These are phyloP conservation scores for Masticophis lateralis DNA, from an alignment of 2,797 vertebrate species.

Conservation along the genomic window DNA sequence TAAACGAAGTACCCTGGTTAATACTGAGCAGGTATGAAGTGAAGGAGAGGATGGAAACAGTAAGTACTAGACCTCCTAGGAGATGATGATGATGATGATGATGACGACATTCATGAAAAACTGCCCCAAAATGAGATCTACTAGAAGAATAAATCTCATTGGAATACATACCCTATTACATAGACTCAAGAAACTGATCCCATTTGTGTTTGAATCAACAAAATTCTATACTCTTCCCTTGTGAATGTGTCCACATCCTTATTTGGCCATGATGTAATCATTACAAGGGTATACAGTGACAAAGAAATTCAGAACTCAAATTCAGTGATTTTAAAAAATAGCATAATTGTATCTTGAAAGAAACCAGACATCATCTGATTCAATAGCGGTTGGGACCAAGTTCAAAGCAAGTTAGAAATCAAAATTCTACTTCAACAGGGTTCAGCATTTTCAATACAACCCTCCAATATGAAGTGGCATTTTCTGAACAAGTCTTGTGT, in stretches of 20 bases:
- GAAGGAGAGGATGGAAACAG: background rate
- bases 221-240: background rate
- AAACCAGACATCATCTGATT: background rate
- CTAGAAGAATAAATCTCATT: background rate
- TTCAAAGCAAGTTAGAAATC: background rate
- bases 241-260: background rate
- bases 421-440: background rate
- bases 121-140: background rate
- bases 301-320: background rate
- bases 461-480: background rate
- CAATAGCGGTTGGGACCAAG: background rate
- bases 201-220: background rate
- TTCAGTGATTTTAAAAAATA: background rate
- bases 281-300: background rate
- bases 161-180: background rate
- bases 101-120: background rate
- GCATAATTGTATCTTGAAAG: background rate
- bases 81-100: background rate
- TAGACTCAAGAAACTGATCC: background rate
- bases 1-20: slow-evolving; percentile 25
- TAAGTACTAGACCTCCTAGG: background rate
- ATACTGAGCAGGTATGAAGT: slow-evolving; percentile 22
- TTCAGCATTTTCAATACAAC: background rate
- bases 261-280: background rate
- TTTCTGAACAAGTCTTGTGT: background rate